Evolutionary conservation across 2,888 invertebrate species (phyloP), one percentile per base, ranked within the genome.

Genomic region (Ecliptopera silaceata): DNA sequence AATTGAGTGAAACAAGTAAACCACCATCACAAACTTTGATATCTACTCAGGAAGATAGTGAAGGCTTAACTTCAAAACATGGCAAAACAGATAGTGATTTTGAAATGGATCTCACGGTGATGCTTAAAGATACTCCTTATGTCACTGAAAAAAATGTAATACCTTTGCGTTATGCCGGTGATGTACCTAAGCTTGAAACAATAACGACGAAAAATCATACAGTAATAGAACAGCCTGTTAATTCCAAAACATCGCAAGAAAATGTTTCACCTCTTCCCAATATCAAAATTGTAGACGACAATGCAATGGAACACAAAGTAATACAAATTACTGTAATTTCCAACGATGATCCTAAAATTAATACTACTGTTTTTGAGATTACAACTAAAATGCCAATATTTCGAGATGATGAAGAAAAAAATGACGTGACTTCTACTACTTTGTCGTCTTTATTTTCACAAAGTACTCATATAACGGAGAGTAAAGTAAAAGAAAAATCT

Each of bases 41-140:
- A 56, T 50, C 42, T 20, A 48, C 55, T 2, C 42, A 57, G 0
- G 64, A 66, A 26, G 45, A 65, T 29, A 60, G 45, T 34, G 63
- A 70, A 50, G 66, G 59, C 2, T 64, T 70, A 6, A 64, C 69
- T 18, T 38, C 58, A 10, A 65, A 65, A 49, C 54, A 59, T 34
- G 42, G 43, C 39, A 64, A 71, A 31, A 41, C 54, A 6, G 74
- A 74, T 34, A 82, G 84, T 57, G 80, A 83, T 58, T 71, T 79
- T 12, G 68, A 76, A 4, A 75, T 89, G 48, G 88, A 90, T 61
- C 74, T 90, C 0, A 88, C 83, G 1, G 84, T 90, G 22, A 75
- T 84, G 45, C 77, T 90, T 61, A 86, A 82, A 61, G 87, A 88
- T 29, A 68, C 66, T 26, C 55, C 69, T 15, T 66, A 69, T 31